A percentile compares a stretch with the other conserved stretches of the same genome.
These are phyloP conservation scores for Rallus limicola DNA, from an alignment of 2,113 vertebrate species.

Conservation along the genomic window DNA sequence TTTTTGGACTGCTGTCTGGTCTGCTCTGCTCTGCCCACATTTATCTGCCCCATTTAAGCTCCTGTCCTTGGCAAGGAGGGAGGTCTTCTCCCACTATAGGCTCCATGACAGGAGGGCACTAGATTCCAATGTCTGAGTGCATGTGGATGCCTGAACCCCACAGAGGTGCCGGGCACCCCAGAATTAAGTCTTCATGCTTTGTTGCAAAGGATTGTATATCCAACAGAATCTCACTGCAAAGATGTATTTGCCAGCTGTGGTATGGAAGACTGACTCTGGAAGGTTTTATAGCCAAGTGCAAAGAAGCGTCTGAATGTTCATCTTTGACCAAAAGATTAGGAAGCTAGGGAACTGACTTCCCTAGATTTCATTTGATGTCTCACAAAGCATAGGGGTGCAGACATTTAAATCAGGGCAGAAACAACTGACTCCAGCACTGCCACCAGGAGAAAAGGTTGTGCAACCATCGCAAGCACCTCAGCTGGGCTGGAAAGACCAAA, in stretches of 20 bases:
- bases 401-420: neutral
- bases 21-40: neutral
- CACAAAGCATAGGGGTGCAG: neutral
- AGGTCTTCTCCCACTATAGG: neutral
- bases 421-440: neutral
- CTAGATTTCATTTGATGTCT: neutral
- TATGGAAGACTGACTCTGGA: neutral
- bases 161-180: too few species aligned
- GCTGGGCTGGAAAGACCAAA: neutral
- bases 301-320: neutral
- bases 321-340: neutral
- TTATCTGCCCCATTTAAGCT: neutral
- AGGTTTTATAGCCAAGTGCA: neutral
- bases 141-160: neutral
- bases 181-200: neutral
- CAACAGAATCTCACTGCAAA: neutral
- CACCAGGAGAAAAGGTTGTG: neutral
- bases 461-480: neutral
- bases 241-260: neutral
- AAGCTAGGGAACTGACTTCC: neutral
- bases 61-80: neutral
- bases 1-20: neutral
- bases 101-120: neutral
- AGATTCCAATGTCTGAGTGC: accelerated
- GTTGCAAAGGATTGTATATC: neutral